A percentile compares a stretch with the other conserved stretches of the same genome.
Evolutionary conservation across 1,140 invertebrate genomes (phyloP).

Genomic region (Globodera rostochiensis): DNA sequence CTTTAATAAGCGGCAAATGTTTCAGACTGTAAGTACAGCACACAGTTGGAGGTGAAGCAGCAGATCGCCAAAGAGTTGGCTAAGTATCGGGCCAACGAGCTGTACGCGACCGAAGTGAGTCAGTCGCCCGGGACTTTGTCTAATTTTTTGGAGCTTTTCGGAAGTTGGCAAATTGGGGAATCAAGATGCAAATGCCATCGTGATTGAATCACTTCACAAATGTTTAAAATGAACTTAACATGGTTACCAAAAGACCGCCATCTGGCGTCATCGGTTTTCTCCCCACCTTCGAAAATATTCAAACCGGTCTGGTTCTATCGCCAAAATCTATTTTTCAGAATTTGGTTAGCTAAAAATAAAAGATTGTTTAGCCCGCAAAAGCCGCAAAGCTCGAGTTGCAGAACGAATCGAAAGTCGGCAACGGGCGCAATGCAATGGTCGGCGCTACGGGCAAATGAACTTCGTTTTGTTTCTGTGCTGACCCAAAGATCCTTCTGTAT

Average conservation of each 20-base stretch:
- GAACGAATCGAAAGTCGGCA: background rate
- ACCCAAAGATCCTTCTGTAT: background rate
- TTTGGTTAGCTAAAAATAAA: background rate
- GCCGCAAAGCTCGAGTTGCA: background rate
- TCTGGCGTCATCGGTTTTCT: background rate
- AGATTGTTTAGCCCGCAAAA: background rate
- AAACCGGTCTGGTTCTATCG: background rate
- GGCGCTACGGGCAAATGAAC: background rate
- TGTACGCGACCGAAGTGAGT: slow-evolving; percentile 73
- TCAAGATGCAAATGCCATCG: too few relatives aligned
- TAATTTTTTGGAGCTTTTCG: background rate
- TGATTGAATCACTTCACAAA: too few relatives aligned
- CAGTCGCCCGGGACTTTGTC: background rate
- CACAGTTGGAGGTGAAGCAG: slow-evolving; percentile 78
- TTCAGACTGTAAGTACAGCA: slow-evolving; percentile 72
- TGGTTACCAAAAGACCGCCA: too few relatives aligned
- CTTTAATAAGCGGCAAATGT: slow-evolving; percentile 9
- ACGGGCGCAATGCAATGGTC: background rate
- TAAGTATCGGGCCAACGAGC: slow-evolving; percentile 90
- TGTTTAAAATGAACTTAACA: too few relatives aligned
- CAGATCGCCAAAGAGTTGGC: slow-evolving; percentile 79
- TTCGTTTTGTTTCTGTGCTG: background rate
- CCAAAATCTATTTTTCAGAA: background rate
- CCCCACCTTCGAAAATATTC: background rate
- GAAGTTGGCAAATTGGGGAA: background rate